Evolutionary conservation across 1,140 invertebrate species (phyloP).

Genomic region (Pseudoatta argentina): DNA sequence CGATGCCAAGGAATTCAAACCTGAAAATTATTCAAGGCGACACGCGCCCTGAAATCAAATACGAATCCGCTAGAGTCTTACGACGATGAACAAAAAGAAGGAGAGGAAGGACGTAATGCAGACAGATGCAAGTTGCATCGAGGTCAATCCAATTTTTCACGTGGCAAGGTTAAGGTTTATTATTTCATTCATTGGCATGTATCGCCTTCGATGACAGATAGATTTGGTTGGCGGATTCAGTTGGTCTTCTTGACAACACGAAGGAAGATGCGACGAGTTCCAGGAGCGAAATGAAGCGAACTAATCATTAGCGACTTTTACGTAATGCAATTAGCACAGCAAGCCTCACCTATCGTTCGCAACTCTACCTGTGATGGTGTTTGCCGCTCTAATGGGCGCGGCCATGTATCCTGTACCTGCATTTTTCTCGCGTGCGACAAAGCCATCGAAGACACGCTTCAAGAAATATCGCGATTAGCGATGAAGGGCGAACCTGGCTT

Average conservation of each 20-base stretch:
- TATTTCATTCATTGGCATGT: constrained; percentile 68
- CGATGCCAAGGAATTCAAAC: constrained; percentile 16
- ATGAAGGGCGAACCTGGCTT: not conserved
- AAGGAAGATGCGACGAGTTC: not conserved
- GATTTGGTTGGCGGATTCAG: not conserved
- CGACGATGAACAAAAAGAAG: not conserved
- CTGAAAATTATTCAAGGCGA: constrained; percentile 25
- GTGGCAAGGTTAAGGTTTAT: constrained; percentile 70
- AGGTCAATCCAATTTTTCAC: constrained; percentile 22
- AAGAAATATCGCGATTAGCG: constrained; percentile 24
- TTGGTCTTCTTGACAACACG: constrained; percentile 22
- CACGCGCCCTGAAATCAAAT: constrained; percentile 31
- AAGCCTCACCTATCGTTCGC: constrained; percentile 49
- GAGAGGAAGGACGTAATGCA: not conserved
- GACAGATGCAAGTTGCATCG: not conserved
- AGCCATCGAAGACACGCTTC: constrained; percentile 48
- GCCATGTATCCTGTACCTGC: constrained; percentile 69
- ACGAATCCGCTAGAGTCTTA: not conserved
- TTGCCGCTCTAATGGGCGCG: constrained; percentile 61
- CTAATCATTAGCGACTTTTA: constrained; percentile 71
- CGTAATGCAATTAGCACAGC: constrained; percentile 78
- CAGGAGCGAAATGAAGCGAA: not conserved
- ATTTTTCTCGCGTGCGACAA: constrained; percentile 64
- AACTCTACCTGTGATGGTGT: constrained; percentile 24
- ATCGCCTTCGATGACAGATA: constrained; percentile 18